A percentile compares a stretch with the other conserved stretches of the same genome.
Conservation (phyloP, 2,797 vertebrate genomes). For the Chromobotia macracanthus region DNA sequence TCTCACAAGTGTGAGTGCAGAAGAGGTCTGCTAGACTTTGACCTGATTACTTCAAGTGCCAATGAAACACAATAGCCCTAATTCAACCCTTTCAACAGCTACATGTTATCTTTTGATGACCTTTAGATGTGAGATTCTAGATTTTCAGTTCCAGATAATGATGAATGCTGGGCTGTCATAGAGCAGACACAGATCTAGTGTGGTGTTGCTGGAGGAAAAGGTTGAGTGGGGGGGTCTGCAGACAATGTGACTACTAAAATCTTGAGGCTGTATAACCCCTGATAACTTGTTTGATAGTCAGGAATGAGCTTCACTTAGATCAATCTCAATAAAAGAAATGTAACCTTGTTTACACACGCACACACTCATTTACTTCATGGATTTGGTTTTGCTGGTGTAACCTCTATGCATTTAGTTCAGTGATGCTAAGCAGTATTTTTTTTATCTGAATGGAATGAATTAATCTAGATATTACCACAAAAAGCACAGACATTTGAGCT, state of each 20-base stretch:
- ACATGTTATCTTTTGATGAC: slow-evolving; percentile 40
- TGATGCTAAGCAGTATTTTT: no score
- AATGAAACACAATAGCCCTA: slow-evolving; percentile 20
- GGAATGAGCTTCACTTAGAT: neutral
- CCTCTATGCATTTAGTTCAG: no score
- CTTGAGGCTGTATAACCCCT: neutral
- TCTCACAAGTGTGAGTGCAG: slow-evolving; percentile 26
- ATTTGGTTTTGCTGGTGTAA: no score
- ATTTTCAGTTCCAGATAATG: slow-evolving; percentile 47
- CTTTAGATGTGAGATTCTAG: slow-evolving; percentile 39
- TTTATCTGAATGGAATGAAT: no score
- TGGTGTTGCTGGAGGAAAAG: neutral
- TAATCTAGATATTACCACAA: no score
- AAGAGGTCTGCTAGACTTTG: slow-evolving; percentile 24
- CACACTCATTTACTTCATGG: no score
- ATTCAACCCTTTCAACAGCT: slow-evolving; percentile 8
- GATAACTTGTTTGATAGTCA: neutral
- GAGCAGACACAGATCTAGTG: neutral
- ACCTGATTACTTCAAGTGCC: slow-evolving; percentile 51
- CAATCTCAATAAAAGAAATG: no score
- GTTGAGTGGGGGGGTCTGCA: neutral
- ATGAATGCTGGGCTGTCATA: slow-evolving; percentile 28
- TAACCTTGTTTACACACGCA: no score
- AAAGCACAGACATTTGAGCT: neutral
- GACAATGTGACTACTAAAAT: neutral